These are phyloP conservation scores for Megaleporinus macrocephalus DNA, from an alignment of 2,113 vertebrate genomes.

Conservation along the genomic window DNA sequence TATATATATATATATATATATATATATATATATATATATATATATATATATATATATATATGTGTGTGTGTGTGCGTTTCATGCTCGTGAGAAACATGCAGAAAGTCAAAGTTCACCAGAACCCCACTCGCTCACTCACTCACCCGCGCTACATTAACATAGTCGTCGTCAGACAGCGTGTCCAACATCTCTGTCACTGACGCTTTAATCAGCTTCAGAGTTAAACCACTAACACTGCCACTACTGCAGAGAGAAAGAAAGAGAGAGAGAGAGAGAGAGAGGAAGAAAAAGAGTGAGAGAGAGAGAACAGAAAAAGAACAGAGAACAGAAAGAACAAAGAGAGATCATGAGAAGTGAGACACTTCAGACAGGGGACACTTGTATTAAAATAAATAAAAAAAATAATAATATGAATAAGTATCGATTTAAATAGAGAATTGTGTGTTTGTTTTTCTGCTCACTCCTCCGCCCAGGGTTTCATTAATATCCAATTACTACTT, in stretches of 20 bases:
- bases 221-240: conserved; percentile 95
- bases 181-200: conserved; percentile 97
- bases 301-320: not conserved
- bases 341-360: no score
- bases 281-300: not conserved
- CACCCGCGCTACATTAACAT: conserved; percentile 80
- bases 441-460: no score
- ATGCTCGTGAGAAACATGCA: not conserved
- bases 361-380: no score
- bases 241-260: conserved; percentile 80
- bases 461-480: no score
- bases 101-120: not conserved
- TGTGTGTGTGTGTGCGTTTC: not conserved
- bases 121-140: conserved; percentile 30
- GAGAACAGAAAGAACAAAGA: no score
- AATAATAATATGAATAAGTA: no score
- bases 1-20: no score
- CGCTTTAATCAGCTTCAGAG: conserved; percentile 97
- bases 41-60: no score
- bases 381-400: no score
- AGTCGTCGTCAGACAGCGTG: conserved; percentile 90
- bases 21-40: no score
- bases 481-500: no score
- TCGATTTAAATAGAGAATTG: no score
- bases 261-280: not conserved